Conservation (phyloP, 2,797 vertebrate species). For the Enteromius trimaculatus region DNA sequence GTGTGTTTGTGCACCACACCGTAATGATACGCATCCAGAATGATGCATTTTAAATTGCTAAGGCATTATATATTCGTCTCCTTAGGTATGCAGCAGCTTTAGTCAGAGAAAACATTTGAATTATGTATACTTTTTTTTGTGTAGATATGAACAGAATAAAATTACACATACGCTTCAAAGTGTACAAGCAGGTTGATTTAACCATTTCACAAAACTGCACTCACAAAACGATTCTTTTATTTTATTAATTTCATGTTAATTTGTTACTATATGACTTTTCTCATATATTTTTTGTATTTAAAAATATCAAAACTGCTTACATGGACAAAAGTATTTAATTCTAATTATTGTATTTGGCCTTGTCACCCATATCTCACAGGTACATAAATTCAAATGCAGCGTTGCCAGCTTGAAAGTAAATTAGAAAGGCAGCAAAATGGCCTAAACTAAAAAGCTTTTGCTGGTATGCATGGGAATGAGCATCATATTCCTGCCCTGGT, state of each 20-base stretch:
- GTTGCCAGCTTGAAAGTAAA: not conserved
- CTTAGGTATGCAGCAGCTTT: conserved; percentile 32
- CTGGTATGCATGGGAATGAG: not conserved
- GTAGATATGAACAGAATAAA: conserved; percentile 30
- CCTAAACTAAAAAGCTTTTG: conserved; percentile 11
- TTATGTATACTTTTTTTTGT: conserved; percentile 33
- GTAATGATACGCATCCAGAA: conserved; percentile 1
- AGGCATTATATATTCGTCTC: conserved; percentile 10
- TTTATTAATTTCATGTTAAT: not conserved
- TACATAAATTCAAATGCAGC: not conserved
- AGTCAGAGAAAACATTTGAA: conserved; percentile 23
- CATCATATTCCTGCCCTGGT: not conserved
- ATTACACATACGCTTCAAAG: not conserved
- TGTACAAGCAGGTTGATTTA: not conserved
- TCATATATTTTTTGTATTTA: no score
- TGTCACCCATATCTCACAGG: not conserved
- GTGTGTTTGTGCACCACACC: not conserved
- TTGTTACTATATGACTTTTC: not conserved
- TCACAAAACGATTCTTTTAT: no score
- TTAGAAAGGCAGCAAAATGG: not conserved
- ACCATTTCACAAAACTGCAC: not conserved
- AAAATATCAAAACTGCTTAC: not conserved
- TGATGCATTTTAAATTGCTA: conserved; percentile 20
- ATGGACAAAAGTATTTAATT: not conserved
- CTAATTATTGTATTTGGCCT: not conserved